Evolutionary conservation across 2,797 vertebrate genomes (phyloP).

Genomic region (Microcaecilia unicolor): DNA sequence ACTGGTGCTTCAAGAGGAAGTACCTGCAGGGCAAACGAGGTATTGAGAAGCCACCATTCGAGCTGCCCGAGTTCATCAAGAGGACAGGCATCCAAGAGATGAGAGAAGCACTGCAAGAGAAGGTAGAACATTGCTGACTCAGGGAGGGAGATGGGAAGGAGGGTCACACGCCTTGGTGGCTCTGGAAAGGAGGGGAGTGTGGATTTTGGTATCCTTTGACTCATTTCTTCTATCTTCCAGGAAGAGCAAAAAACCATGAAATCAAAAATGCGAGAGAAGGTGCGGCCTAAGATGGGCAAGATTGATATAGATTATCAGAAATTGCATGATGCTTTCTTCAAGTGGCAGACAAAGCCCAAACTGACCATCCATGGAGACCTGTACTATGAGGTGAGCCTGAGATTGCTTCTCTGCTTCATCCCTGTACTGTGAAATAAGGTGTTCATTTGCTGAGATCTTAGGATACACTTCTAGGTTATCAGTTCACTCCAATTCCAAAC

Average conservation of each 20-base stretch:
- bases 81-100: constrained; percentile 93
- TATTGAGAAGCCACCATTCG: constrained; percentile 91
- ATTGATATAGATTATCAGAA: constrained; percentile 96
- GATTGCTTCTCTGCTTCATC: neutral
- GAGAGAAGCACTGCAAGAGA: constrained; percentile 91
- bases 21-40: constrained; percentile 91
- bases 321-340: constrained; percentile 91
- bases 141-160: too few relatives aligned
- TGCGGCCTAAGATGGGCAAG: constrained; percentile 91
- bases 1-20: constrained; percentile 95
- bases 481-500: too few relatives aligned
- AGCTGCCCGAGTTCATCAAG: constrained; percentile 89
- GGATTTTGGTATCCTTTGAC: too few relatives aligned
- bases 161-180: fast-evolving
- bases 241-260: constrained; percentile 94
- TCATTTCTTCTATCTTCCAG: too few relatives aligned
- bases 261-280: constrained; percentile 92
- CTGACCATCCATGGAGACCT: constrained; percentile 88
- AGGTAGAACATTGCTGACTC: constrained; percentile 59
- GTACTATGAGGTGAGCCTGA: constrained; percentile 74
- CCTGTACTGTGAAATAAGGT: neutral
- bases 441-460: too few relatives aligned
- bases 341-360: constrained; percentile 93
- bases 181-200: too few relatives aligned
- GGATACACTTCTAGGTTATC: too few relatives aligned